These are phyloP conservation scores for Crypturellus undulatus DNA, from an alignment of 2,113 vertebrate species.

Conservation along the genomic window DNA sequence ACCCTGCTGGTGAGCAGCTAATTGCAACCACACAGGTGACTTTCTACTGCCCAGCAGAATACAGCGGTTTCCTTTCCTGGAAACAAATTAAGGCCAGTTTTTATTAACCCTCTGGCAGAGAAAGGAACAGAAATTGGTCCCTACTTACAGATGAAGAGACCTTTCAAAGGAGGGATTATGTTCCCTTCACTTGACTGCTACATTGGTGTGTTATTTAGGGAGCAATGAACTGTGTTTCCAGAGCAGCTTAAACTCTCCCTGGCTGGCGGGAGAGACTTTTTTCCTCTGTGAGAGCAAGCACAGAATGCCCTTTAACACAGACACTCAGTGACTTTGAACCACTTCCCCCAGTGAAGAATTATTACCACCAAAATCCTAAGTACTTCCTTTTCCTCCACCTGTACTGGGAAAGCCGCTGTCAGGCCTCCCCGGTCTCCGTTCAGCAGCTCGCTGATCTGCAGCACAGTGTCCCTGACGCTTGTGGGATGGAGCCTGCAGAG, in stretches of 20 bases:
- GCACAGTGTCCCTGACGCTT: rapidly evolving
- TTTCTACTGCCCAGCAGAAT: not conserved
- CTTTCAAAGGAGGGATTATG: not conserved
- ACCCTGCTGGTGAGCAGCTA: not conserved
- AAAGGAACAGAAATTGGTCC: not conserved
- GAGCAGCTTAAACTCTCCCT: not conserved
- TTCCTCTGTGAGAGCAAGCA: not conserved
- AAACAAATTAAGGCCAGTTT: not conserved
- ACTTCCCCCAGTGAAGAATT: not conserved
- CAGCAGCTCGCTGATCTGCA: rapidly evolving
- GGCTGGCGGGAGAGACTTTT: not conserved
- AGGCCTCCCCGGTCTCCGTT: not conserved
- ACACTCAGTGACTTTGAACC: not conserved
- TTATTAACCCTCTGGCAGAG: not conserved
- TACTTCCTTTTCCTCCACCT: not conserved
- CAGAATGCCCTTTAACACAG: not conserved
- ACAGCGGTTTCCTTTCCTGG: not conserved
- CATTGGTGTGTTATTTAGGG: rapidly evolving
- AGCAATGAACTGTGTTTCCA: not conserved
- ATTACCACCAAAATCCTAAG: not conserved
- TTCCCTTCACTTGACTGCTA: not conserved
- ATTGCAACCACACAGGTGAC: not conserved
- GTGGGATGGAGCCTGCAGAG: not conserved
- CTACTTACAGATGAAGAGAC: rapidly evolving
- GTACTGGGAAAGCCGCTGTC: not conserved